Conservation (phyloP, 2,888 invertebrate species). For the Morpho helenor region DNA sequence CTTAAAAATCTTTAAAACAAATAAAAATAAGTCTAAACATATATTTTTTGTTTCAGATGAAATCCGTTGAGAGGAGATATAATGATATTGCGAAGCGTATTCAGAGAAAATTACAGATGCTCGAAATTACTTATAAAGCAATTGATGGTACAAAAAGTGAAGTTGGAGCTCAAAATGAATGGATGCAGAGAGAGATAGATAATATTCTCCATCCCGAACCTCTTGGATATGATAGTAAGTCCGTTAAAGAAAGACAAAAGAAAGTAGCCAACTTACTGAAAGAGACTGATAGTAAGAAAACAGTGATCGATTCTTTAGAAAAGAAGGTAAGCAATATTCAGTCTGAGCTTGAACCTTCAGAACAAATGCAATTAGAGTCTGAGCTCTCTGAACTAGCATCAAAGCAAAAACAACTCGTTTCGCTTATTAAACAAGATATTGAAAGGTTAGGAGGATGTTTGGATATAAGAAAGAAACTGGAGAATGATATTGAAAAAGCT, state of each 20-base stretch:
- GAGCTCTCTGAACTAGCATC: constrained; percentile 84
- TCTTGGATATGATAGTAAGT: constrained; percentile 87
- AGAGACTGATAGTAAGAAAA: constrained; percentile 91
- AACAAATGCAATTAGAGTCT: constrained; percentile 88
- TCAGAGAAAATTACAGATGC: constrained; percentile 89
- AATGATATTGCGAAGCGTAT: constrained; percentile 91
- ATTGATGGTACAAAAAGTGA: constrained; percentile 90
- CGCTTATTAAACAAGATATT: constrained; percentile 85
- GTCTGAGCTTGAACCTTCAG: constrained; percentile 90
- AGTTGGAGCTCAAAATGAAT: constrained; percentile 87
- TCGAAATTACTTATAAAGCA: constrained; percentile 91
- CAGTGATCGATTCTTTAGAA: constrained; percentile 89
- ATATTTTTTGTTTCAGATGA: constrained; percentile 74
- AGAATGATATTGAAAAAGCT: constrained; percentile 87
- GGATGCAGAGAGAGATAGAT: constrained; percentile 87
- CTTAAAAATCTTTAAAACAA: background rate
- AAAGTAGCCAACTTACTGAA: constrained; percentile 86
- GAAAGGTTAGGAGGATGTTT: constrained; percentile 84
- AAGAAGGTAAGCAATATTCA: constrained; percentile 91
- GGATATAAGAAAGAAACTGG: constrained; percentile 87
- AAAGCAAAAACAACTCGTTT: constrained; percentile 87
- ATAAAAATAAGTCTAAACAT: constrained; percentile 2
- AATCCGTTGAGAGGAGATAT: constrained; percentile 90
- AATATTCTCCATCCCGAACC: constrained; percentile 83
- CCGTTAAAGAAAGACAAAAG: constrained; percentile 86